These are phyloP conservation scores for Mus spicilegus DNA, from an alignment of 2,113 vertebrate genomes.

Conservation along the genomic window DNA sequence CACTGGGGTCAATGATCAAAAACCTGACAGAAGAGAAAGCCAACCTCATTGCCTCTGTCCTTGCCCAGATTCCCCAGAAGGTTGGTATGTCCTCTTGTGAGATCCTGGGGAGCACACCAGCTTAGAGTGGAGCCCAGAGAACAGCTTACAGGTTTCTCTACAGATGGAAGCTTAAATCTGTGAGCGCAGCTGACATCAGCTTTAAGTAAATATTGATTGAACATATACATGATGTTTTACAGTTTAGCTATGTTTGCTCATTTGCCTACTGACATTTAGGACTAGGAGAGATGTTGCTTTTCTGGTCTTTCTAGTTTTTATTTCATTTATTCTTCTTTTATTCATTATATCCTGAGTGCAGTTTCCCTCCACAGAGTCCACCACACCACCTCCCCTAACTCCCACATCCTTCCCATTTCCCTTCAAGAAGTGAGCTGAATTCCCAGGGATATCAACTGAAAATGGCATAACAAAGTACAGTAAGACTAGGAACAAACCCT, in stretches of 20 bases:
- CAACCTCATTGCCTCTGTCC: slow-evolving; percentile 89
- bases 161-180: not conserved
- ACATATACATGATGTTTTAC: not conserved
- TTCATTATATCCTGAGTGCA: not conserved
- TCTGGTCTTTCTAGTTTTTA: not conserved
- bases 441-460: not conserved
- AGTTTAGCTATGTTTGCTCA: not conserved
- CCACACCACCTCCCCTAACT: no score
- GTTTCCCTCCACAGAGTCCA: not conserved
- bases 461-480: not conserved
- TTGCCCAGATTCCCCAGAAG: slow-evolving; percentile 94
- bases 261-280: not conserved
- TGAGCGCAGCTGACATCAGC: accelerated
- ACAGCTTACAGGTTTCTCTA: not conserved
- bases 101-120: not conserved
- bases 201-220: not conserved
- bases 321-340: not conserved
- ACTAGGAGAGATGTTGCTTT: not conserved
- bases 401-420: not conserved
- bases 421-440: not conserved
- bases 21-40: slow-evolving; percentile 90
- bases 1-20: slow-evolving; percentile 91
- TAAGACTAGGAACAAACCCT: not conserved
- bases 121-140: accelerated
- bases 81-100: slow-evolving; percentile 77